A percentile compares a stretch with the other conserved stretches of the same genome.
Conservation (phyloP, 2,113 vertebrate genomes). For the Callorhinus ursinus region DNA sequence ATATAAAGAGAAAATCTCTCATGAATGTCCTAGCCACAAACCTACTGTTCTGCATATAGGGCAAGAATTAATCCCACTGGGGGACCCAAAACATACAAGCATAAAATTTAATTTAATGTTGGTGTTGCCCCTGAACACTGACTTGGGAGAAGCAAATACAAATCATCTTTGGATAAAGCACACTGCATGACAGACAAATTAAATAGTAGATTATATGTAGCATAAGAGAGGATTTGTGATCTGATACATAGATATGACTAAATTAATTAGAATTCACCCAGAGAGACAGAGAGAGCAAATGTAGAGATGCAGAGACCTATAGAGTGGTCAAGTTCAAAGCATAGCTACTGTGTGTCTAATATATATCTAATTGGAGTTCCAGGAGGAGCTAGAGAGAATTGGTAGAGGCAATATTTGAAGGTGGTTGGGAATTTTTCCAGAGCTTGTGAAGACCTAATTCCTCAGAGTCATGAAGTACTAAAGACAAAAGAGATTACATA, state of each 20-base stretch:
- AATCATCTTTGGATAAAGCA: neutral
- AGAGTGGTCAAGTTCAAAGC: neutral
- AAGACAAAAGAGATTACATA: neutral
- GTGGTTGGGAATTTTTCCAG: neutral
- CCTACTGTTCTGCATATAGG: neutral
- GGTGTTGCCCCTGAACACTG: neutral
- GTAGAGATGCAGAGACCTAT: neutral
- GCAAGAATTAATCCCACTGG: slow-evolving; percentile 14
- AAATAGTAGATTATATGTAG: neutral
- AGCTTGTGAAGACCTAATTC: neutral
- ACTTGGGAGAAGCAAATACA: neutral
- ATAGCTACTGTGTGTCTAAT: neutral
- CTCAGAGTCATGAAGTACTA: neutral
- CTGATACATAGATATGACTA: neutral
- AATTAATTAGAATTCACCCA: neutral
- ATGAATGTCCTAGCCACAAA: neutral
- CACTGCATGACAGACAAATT: neutral
- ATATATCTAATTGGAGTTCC: neutral
- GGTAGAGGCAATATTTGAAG: neutral
- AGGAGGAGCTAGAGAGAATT: neutral
- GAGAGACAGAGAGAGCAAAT: neutral
- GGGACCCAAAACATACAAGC: neutral
- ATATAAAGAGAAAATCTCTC: neutral
- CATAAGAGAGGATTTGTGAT: neutral
- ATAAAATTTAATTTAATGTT: slow-evolving; percentile 12